Evolutionary conservation across 2,797 vertebrate genomes (phyloP), one percentile per base, ranked within the genome.

Genomic region (Dendrocincla tyrannina): DNA sequence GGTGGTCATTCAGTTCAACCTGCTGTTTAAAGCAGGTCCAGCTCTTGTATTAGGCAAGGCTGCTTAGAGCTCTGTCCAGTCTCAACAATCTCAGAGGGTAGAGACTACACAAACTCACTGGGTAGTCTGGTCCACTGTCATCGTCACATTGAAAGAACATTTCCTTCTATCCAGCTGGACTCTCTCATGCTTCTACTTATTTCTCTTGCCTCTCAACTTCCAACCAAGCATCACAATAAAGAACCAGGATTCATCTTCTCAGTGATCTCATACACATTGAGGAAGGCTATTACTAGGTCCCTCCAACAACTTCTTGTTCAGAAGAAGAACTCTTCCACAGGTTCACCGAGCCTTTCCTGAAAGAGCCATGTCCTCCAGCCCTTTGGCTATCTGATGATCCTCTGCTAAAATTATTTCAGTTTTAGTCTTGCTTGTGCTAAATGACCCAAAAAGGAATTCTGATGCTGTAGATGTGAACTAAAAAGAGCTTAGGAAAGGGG

Each of bases 111-210:
- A 85, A 47, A 27, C 10, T 87, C 58, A 60, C 24, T 11, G 25
- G 7, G 17, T 17, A 59, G 30, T 58, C 28, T 44, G 8, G 17
- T 32, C 33, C 27, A 18, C 23, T 78, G 37, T 52, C 9, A 4
- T 37, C 13, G 17, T 50, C 23, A 56, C 0, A 0, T 30, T 70
- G 13, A 86, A 88, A 83, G 23, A 80, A 37, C 1, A 4, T 41
- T 80, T 75, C 11, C 14, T 74, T 70, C 47, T 74, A 35, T 18
- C 33, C 44, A 75, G 12, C 8, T 49, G 41, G 44, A 75, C 24
- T 35, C 22, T 47, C 18, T 16, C 32, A 35, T 42, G n/a, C 50
- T 85, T 81, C 20, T 13, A 1, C 20, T 88, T 84, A 44, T 68
- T 67, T 58, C 32, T 81, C 8, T 44, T 20, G 4, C 24, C 17